Base-by-base conservation (phyloP, 2,888 invertebrate species). In the Gymnoscelis rufifasciata region DNA sequence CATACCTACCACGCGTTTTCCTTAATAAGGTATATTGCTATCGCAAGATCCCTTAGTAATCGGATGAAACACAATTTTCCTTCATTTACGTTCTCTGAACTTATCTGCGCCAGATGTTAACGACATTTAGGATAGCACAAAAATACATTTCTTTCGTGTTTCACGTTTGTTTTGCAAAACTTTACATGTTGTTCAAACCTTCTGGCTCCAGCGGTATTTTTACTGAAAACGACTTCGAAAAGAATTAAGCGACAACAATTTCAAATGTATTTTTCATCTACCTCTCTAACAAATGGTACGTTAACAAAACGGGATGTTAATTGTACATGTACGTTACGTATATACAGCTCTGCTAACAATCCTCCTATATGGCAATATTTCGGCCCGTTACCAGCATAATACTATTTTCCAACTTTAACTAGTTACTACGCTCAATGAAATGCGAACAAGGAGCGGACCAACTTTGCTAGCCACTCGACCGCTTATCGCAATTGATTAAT, bases 381-480 rank as follows among this genome's bases (percentile, higher is more conserved):
- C 38, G 26, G 49, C 51, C 61, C 53, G 61, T 67, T 68, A 61
- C 64, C 50, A 59, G 59, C 69, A 68, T 5, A 19, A 2, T 19
- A 19, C 19, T 19, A 60, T 43, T 66, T 56, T 56, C 56, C 51
- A 27, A 29, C 43, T 43, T 29, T 24, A 24, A 15, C 26, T 33
- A 28, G 40, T 48, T 28, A 14, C 23, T 10, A 40, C 35, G 35
- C 44, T 13, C 37, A 29, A 38, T 40, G 44, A 29, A 46, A 33
- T 33, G 38, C 14, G 42, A 50, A 13, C 38, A 43, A 35, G 33
- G 24, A 33, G 27, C 23, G 51, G 40, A 31, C 37, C 40, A 64
- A 62, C 54, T 64, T 65, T 57, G 54, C 56, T 62, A 59, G 59
- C 51, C 39, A 36, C 51, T 38, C 43, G 41, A 54, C 54, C 43